Evolutionary conservation across 2,888 invertebrate species (phyloP).

Genomic region (Poecilus cupreus): DNA sequence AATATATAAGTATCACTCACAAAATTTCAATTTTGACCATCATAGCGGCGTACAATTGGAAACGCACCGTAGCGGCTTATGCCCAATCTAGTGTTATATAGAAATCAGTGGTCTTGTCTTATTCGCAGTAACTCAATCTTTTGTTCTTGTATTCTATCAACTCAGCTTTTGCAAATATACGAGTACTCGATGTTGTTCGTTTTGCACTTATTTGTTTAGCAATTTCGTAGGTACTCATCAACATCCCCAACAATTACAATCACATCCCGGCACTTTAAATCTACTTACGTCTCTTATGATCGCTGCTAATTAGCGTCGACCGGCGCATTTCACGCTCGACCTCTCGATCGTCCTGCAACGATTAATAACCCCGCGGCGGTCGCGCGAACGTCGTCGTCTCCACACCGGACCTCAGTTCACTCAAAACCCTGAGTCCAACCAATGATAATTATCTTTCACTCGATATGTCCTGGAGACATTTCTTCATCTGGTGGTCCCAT

Average conservation of each 20-base stretch:
- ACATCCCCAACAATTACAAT: not conserved
- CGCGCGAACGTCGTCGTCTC: slow-evolving; percentile 30
- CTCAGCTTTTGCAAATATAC: too few species aligned
- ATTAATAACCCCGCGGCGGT: slow-evolving; percentile 52
- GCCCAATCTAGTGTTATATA: too few species aligned
- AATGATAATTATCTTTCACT: slow-evolving; percentile 70
- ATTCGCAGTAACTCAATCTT: too few species aligned
- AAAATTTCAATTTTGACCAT: too few species aligned
- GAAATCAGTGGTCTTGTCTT: too few species aligned
- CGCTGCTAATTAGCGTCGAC: slow-evolving; percentile 36
- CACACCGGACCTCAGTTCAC: not conserved
- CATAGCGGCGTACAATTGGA: too few species aligned
- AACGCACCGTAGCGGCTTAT: too few species aligned
- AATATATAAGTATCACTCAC: too few species aligned
- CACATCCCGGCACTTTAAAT: not conserved
- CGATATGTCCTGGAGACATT: slow-evolving; percentile 71
- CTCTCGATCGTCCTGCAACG: slow-evolving; percentile 25
- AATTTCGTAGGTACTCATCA: not conserved
- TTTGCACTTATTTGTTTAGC: not conserved
- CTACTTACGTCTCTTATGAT: not conserved
- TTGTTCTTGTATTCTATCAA: too few species aligned
- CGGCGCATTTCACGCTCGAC: slow-evolving; percentile 48
- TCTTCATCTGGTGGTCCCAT: slow-evolving; percentile 72
- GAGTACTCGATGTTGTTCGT: not conserved
- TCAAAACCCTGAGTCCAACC: not conserved